A percentile compares a stretch with the other conserved stretches of the same genome.
These are phyloP conservation scores for Phocoena phocoena DNA, from an alignment of 2,113 vertebrate species.

Conservation along the genomic window DNA sequence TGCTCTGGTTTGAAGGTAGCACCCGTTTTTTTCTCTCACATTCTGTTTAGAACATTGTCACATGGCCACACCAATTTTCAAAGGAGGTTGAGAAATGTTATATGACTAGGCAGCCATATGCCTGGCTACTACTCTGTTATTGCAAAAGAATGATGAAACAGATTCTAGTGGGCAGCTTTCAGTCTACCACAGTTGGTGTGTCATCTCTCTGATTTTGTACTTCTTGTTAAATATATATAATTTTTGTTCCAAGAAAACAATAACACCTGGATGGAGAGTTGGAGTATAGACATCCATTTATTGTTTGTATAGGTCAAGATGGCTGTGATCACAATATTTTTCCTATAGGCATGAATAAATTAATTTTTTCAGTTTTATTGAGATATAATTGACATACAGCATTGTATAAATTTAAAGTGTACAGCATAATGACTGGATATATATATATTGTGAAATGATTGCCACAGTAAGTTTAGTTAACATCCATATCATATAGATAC, in stretches of 20 bases:
- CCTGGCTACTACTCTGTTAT: not conserved
- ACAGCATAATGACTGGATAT: not conserved
- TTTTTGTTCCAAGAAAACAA: not conserved
- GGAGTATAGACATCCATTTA: not conserved
- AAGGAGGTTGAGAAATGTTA: not conserved
- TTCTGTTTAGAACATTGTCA: not conserved
- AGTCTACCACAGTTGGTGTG: not conserved
- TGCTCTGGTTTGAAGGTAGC: not conserved
- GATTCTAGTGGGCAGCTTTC: not conserved
- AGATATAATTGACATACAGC: not conserved
- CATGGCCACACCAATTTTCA: not conserved
- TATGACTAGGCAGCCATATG: not conserved
- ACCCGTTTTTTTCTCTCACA: not conserved
- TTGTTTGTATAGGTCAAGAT: conserved; percentile 30
- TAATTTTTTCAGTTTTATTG: not conserved
- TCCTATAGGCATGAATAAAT: not conserved
- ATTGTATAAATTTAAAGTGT: not conserved
- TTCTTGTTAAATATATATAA: not conserved
- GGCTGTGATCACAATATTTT: not conserved
- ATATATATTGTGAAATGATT: not conserved
- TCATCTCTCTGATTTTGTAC: not conserved
- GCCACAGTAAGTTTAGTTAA: not conserved
- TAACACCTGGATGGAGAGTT: not conserved
- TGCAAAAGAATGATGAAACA: not conserved
- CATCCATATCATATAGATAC: not conserved